These are phyloP conservation scores for Leptodactylus fallax DNA, from an alignment of 2,797 vertebrate genomes.

Conservation along the genomic window DNA sequence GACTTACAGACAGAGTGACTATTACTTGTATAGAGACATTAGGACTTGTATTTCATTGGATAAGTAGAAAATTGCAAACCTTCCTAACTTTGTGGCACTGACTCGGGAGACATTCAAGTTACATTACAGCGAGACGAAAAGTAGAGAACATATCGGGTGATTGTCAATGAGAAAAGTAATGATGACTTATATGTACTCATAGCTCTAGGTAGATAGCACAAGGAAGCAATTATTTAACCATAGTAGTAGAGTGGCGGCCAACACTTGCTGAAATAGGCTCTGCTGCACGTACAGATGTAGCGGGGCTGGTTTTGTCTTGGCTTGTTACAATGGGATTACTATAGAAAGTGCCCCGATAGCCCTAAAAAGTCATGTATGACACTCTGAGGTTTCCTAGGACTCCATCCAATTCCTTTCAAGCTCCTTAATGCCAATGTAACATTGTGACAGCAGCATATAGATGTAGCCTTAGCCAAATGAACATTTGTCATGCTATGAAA, in stretches of 20 bases:
- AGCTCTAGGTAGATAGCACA: neutral
- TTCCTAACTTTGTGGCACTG: neutral
- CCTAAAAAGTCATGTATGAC: no score
- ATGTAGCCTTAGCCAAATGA: no score
- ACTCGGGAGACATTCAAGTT: constrained; percentile 1
- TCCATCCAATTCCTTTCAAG: no score
- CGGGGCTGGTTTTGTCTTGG: neutral
- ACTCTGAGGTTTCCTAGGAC: no score
- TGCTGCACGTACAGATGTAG: neutral
- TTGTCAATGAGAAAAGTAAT: constrained; percentile 26
- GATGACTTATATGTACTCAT: neutral
- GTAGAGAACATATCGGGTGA: neutral
- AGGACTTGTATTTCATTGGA: neutral
- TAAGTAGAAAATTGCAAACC: neutral
- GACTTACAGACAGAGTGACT: neutral
- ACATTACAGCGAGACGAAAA: neutral
- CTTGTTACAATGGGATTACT: no score
- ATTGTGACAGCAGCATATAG: no score
- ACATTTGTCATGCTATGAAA: no score
- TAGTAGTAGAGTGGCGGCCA: neutral
- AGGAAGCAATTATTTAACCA: neutral
- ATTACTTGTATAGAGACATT: neutral
- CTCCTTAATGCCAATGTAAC: no score
- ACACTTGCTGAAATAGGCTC: neutral
- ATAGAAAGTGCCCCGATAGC: no score